Base-by-base conservation (phyloP, 2,797 vertebrate species). In the Champsocephalus gunnari region DNA sequence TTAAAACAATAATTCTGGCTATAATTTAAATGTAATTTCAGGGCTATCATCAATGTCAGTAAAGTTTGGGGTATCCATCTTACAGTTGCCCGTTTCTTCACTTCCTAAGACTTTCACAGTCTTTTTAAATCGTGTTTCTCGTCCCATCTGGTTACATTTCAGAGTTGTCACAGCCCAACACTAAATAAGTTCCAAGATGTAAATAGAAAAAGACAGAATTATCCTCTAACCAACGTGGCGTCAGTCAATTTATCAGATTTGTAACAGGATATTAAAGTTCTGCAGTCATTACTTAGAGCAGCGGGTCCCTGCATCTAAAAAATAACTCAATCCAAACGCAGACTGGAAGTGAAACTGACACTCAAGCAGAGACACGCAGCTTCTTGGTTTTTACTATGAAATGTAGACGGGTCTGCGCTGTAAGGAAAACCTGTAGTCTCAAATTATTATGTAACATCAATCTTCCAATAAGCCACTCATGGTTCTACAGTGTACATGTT, bases 311-410 rank as follows among this genome's bases (percentile, higher is more conserved):
- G n/a, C 21, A 19, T 51, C n/a, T 38, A n/a, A 47, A 62, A n/a
- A 51, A 62, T 45, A 66, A 66, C 28, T 57, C 47, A 16, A 72
- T 60, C 53, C 4, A 47, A 54, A 51, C 17, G 66, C 45, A 11
- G 17, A 45, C 47, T 32, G n/a, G 8, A 65, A 73, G 14, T 17
- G n/a, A 65, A 60, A 49, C 2, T 38, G 55, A 66, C 44, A 48
- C 16, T 32, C 19, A 63, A 69, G 60, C 7, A 64, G 54, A 54
- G 16, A 63, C 12, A 1, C 19, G 49, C 9, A 28, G n/a, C 16
- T 53, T 45, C 62, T 48, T 21, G 2, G 21, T 21, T 43, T 44
- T 21, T 41, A 57, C 12, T 11, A n/a, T 53, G 5, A 34, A 47
- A 34, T 49, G 48, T 7, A 16, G 43, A 49, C 48, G 13, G 34